Evolutionary conservation across 92 coral and sea anemone genomes (phyloP).

Genomic region (Desmophyllum pertusum): DNA sequence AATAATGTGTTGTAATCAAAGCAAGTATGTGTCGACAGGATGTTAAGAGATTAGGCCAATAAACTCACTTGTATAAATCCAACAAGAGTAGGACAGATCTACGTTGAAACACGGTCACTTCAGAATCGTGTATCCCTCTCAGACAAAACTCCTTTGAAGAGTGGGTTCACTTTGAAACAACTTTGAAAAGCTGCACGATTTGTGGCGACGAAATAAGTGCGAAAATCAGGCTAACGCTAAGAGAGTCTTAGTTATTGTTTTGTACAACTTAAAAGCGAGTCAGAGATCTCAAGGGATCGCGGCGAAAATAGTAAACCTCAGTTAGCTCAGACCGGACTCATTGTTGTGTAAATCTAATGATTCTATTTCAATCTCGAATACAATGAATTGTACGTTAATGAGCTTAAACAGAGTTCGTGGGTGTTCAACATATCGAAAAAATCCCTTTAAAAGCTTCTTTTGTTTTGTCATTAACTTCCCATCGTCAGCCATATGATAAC

Average conservation of each 20-base stretch:
- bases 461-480: not conserved
- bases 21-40: not conserved
- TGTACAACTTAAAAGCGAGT: not conserved
- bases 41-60: not conserved
- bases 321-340: not conserved
- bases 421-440: conserved; percentile 2
- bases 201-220: not conserved
- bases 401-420: not conserved
- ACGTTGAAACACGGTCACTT: not conserved
- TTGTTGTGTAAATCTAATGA: conserved; percentile 4
- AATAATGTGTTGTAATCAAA: not conserved
- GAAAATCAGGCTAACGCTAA: not conserved
- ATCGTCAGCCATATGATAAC: not conserved
- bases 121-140: not conserved
- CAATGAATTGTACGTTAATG: not conserved
- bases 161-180: not conserved
- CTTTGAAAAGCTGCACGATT: not conserved
- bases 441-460: not conserved
- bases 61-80: conserved; percentile 20
- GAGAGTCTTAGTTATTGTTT: not conserved
- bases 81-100: not conserved
- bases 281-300: not conserved
- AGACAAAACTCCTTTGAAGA: not conserved
- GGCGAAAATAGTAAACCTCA: not conserved
- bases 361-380: not conserved